phyloP scores from a whole-genome alignment of 2,888 invertebrate genomes.

The Xylota segnis region DNA sequence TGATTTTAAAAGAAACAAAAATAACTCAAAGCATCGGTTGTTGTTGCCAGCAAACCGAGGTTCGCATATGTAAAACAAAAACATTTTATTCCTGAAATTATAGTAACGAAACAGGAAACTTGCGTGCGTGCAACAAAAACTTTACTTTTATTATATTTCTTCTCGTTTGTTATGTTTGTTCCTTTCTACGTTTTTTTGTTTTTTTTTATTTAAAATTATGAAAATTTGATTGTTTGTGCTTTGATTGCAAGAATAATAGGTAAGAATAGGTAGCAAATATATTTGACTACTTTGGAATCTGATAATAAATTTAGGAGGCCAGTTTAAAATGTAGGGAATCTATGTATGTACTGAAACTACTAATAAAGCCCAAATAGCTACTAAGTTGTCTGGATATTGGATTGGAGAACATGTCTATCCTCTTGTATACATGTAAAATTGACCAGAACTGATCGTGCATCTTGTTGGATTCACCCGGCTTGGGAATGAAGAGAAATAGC shows the following conservation, averaged over 20 bases:
- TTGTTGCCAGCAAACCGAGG: constrained; percentile 40
- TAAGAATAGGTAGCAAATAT: constrained; percentile 47
- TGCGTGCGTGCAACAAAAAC: constrained; percentile 54
- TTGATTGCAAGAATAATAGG: constrained; percentile 54
- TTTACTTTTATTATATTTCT: constrained; percentile 27
- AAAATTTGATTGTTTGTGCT: constrained; percentile 72
- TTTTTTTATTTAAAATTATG: constrained; percentile 19
- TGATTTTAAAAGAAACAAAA: constrained; percentile 22
- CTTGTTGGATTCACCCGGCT: no score
- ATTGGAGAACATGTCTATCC: no score
- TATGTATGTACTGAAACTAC: no score
- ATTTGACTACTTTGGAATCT: constrained; percentile 34
- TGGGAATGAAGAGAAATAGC: no score
- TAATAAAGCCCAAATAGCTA: no score
- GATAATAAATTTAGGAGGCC: neutral
- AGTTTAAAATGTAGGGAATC: no score
- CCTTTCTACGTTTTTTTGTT: constrained; percentile 22
- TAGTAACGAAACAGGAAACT: constrained; percentile 20
- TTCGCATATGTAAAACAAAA: neutral
- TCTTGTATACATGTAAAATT: no score
- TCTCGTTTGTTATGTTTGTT: constrained; percentile 9
- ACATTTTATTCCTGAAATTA: constrained; percentile 2
- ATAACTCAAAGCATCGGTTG: constrained; percentile 37
- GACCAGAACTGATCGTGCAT: no score
- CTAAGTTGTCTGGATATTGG: no score